Evolutionary conservation across 2,113 vertebrate species (phyloP), one percentile per base, ranked within the genome.

Genomic region (Microtus montanus): DNA sequence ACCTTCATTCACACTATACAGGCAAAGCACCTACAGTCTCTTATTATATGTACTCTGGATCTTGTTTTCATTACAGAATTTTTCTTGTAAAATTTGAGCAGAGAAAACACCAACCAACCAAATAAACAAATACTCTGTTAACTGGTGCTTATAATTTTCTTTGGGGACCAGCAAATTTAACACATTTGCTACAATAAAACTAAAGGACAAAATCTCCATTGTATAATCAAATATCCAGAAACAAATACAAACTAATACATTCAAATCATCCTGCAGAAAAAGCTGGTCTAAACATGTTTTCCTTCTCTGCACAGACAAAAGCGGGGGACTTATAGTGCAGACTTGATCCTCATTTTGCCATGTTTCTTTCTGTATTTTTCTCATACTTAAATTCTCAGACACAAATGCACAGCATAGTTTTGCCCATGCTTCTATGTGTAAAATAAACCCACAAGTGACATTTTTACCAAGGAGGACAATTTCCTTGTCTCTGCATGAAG

Each of bases 301-400:
- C 22, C 13, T 91, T 95, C 33, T 94, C 93, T 33, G 90, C 38
- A 22, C 35, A 9, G 70, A 14, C 89, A 87, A 95, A 93, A 93
- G 5, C 30, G 87, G 19, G 89, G 38, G 9, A 7, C 95, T 58
- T 49, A 49, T 3, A 38, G 13, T 44, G 44, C 11, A 91, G 19
- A 20, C 6, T 86, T 83, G 49, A 38, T 78, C 35, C 49, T n/a
- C 84, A 82, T 22, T 24, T 38, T 90, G 64, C 24, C 88, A 68
- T 73, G 10, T 71, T 87, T 97, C 44, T 87, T 87, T 96, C 92
- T 38, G 2, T 61, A 33, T 89, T 96, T 97, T 92, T 10, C 14
- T 2, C 95, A 92, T 94, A 87, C 22, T 97, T 90, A 93, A 90
- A 86, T 95, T 96, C 49, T 77, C 89, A 89, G 19, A 89, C 87